A percentile compares a stretch with the other conserved stretches of the same genome.
These are phyloP conservation scores for Taenaris catops DNA, from an alignment of 2,888 invertebrate species.

Conservation along the genomic window DNA sequence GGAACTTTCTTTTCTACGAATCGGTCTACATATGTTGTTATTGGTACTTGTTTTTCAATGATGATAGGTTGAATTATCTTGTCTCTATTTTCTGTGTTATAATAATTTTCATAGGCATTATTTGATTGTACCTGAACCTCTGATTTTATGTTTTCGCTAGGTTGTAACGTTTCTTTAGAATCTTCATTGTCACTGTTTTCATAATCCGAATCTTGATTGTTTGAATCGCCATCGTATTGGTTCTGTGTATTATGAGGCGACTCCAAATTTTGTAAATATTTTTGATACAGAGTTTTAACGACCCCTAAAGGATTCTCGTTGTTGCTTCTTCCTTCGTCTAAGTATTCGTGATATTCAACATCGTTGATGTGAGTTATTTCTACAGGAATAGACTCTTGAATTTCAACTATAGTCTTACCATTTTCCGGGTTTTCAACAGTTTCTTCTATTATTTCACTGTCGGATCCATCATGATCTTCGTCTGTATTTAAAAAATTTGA, in stretches of 20 bases:
- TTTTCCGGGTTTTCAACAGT: constrained; percentile 55
- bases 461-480: constrained; percentile 58
- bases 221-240: constrained; percentile 42
- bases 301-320: constrained; percentile 42
- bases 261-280: constrained; percentile 54
- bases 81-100: constrained; percentile 39
- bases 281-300: constrained; percentile 48
- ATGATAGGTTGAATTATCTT: constrained; percentile 67
- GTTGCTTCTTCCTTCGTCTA: constrained; percentile 58
- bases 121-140: constrained; percentile 48
- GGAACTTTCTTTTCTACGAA: constrained; percentile 65
- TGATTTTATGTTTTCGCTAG: constrained; percentile 51
- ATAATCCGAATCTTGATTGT: constrained; percentile 40
- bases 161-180: constrained; percentile 44
- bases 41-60: constrained; percentile 65
- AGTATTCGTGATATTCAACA: constrained; percentile 63
- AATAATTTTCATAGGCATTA: constrained; percentile 38
- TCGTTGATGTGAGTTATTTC: constrained; percentile 72
- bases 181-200: constrained; percentile 33
- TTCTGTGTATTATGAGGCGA: constrained; percentile 54
- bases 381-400: constrained; percentile 82
- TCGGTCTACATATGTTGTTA: constrained; percentile 64
- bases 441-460: constrained; percentile 56
- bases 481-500: constrained; percentile 54
- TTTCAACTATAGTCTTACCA: constrained; percentile 79